phyloP scores from a whole-genome alignment of 2,797 vertebrate species.

The Siniperca obscura region DNA sequence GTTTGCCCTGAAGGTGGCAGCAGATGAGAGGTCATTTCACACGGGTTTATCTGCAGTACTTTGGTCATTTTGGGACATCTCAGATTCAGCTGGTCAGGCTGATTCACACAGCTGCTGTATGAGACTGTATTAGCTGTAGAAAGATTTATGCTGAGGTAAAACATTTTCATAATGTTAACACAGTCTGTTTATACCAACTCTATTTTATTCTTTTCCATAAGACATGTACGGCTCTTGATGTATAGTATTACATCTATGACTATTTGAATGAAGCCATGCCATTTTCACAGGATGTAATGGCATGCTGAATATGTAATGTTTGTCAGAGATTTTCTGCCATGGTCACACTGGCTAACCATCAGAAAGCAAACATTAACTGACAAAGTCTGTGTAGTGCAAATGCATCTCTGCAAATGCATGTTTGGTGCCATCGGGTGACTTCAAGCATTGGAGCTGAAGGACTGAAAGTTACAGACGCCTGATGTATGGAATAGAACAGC shows the following conservation, averaged over 20 bases:
- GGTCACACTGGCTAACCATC: constrained; percentile 61
- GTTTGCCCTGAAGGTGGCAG: not conserved
- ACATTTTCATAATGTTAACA: not conserved
- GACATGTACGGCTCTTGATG: not conserved
- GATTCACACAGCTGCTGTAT: not conserved
- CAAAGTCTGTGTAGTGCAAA: constrained; percentile 71
- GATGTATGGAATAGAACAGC: constrained; percentile 65
- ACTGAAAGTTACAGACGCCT: constrained; percentile 57
- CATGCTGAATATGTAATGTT: constrained; percentile 37
- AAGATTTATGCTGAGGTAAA: not conserved
- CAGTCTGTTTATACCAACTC: not conserved
- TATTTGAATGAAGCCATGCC: constrained; percentile 8
- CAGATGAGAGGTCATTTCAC: not conserved
- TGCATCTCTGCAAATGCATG: constrained; percentile 72
- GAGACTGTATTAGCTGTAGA: not conserved
- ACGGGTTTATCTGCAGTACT: not conserved
- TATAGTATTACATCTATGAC: not conserved
- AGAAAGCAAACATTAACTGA: constrained; percentile 64
- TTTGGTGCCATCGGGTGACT: constrained; percentile 83
- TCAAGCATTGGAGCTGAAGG: constrained; percentile 65
- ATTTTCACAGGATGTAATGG: constrained; percentile 22
- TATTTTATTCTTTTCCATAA: not conserved
- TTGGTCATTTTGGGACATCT: not conserved
- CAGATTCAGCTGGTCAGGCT: not conserved
- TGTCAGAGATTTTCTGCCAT: constrained; percentile 40